These are phyloP conservation scores for Lepus oiostolus DNA, from an alignment of 2,797 vertebrate species.

Conservation along the genomic window DNA sequence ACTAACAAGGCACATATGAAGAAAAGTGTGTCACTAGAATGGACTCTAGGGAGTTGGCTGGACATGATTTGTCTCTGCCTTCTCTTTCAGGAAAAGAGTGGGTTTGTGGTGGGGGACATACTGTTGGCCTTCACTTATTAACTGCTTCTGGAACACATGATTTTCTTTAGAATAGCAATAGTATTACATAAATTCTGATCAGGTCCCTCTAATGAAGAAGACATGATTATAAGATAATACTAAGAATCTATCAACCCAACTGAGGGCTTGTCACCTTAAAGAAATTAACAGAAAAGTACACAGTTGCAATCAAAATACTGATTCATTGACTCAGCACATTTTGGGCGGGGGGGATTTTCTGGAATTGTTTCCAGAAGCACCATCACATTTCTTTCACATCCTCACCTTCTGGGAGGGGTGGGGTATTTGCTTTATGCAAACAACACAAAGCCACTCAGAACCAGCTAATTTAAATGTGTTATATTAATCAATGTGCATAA, in stretches of 20 bases:
- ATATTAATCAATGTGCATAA: not conserved
- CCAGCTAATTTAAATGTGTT: not conserved
- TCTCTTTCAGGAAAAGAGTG: constrained; percentile 29
- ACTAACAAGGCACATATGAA: constrained; percentile 63
- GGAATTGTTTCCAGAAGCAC: not conserved
- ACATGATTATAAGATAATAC: not conserved
- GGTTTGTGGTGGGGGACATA: not conserved
- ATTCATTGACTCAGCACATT: not conserved
- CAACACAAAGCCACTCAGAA: not conserved
- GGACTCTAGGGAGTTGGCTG: not conserved
- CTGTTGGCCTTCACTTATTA: not conserved
- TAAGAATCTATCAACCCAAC: not conserved
- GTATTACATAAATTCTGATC: constrained; percentile 11
- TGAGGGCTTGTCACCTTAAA: not conserved
- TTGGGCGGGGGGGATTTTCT: not conserved
- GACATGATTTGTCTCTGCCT: constrained; percentile 12
- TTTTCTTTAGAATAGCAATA: constrained; percentile 32
- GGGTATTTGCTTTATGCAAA: not conserved
- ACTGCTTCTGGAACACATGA: not conserved
- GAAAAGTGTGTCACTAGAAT: constrained; percentile 21
- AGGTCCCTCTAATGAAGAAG: constrained; percentile 19
- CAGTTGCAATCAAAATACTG: not conserved
- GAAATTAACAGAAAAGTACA: not conserved
- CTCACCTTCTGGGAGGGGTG: not conserved
- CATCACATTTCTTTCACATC: not conserved